phyloP scores from a whole-genome alignment of 2,797 vertebrate genomes.

The Propithecus deckenii region DNA sequence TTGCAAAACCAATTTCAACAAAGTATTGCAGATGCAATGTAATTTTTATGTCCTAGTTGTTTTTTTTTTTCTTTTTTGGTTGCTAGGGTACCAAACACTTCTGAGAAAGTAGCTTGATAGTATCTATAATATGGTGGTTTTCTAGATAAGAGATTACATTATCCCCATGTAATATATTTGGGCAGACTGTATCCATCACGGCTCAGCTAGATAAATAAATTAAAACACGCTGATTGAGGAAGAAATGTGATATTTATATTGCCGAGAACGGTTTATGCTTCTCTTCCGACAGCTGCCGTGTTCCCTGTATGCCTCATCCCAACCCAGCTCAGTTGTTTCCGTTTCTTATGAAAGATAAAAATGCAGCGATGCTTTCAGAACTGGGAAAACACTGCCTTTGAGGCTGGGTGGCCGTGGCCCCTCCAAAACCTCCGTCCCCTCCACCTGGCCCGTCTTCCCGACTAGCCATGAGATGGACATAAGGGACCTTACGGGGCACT shows the following conservation, averaged over 20 bases:
- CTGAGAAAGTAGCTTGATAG: slow-evolving; percentile 72
- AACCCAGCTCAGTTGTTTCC: neutral
- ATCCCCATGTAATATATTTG: slow-evolving; percentile 74
- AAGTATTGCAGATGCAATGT: slow-evolving; percentile 71
- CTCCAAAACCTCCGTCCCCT: neutral
- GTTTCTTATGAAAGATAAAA: neutral
- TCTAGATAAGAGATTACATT: slow-evolving; percentile 72
- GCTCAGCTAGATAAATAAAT: slow-evolving; percentile 70
- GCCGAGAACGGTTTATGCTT: slow-evolving; percentile 15
- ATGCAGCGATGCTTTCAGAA: neutral
- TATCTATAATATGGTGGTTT: slow-evolving; percentile 72
- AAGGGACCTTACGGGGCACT: neutral
- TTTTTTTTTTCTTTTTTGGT: slow-evolving; percentile 45
- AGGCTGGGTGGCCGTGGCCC: neutral
- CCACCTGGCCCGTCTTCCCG: neutral
- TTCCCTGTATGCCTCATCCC: neutral
- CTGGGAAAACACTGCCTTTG: neutral
- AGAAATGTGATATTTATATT: slow-evolving; percentile 68
- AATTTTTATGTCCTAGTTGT: slow-evolving; percentile 73
- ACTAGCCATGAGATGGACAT: neutral
- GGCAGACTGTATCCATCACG: slow-evolving; percentile 67
- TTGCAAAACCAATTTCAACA: slow-evolving; percentile 77
- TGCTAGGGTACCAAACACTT: slow-evolving; percentile 75
- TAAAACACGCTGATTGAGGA: slow-evolving; percentile 64
- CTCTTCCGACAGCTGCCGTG: slow-evolving; percentile 19